A percentile compares a stretch with the other conserved stretches of the same genome.
Conservation (phyloP, 2,113 vertebrate genomes). For the Nicator chloris region DNA sequence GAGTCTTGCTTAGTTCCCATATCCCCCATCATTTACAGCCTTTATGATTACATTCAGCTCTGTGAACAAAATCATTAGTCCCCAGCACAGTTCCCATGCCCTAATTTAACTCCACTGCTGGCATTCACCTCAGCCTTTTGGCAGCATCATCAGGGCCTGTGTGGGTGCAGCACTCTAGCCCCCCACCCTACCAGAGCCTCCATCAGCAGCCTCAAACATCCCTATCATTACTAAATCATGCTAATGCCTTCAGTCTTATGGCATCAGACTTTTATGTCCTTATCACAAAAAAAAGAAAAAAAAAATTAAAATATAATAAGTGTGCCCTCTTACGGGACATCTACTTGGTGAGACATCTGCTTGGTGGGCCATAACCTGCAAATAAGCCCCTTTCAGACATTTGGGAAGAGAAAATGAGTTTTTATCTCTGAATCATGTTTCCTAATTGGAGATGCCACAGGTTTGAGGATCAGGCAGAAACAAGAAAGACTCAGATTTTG, state of each 20-base stretch:
- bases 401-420: background rate
- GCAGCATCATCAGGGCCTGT: background rate
- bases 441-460: background rate
- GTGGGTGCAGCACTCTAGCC: background rate
- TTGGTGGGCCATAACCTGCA: background rate
- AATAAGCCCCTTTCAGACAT: background rate
- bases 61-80: background rate
- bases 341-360: background rate
- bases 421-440: background rate
- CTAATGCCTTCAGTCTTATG: rapidly evolving
- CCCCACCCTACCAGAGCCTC: background rate
- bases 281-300: too few species aligned
- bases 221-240: rapidly evolving
- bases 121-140: background rate
- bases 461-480: background rate
- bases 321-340: background rate
- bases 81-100: background rate
- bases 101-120: background rate
- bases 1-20: background rate
- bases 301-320: background rate
- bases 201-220: background rate
- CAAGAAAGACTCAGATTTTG: background rate
- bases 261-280: background rate
- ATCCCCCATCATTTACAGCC: background rate
- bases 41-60: background rate